Conservation (phyloP, 2,113 vertebrate genomes). For the Dipodomys merriami region DNA sequence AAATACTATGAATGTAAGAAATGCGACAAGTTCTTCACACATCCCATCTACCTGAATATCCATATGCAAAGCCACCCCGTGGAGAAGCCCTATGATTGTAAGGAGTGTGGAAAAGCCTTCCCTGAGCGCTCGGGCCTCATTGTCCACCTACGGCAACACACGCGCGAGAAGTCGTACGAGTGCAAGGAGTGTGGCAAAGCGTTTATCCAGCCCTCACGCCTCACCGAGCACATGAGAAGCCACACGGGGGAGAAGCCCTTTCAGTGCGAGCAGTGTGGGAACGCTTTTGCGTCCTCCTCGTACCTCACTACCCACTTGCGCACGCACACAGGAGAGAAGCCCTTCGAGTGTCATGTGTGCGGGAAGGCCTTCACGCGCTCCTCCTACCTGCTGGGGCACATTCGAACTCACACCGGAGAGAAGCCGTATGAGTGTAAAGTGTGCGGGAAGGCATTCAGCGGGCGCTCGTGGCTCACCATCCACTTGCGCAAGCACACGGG, state of each 20-base stretch:
- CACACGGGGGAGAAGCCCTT: constrained; percentile 56
- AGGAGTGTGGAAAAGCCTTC: constrained; percentile 38
- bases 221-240: constrained; percentile 58
- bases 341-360: constrained; percentile 72
- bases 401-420: constrained; percentile 65
- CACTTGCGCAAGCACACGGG: constrained; percentile 50
- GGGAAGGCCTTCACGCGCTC: constrained; percentile 61
- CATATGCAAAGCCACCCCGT: constrained; percentile 27
- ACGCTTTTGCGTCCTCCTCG: constrained; percentile 54
- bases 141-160: neutral
- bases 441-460: constrained; percentile 71
- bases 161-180: constrained; percentile 11
- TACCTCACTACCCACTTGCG: constrained; percentile 58
- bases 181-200: constrained; percentile 53
- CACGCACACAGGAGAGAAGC: constrained; percentile 68
- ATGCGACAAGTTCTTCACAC: constrained; percentile 35
- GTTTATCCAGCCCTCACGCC: constrained; percentile 28
- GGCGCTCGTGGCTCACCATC: constrained; percentile 55
- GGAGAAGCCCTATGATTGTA: constrained; percentile 28
- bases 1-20: constrained; percentile 55
- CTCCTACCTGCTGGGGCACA: constrained; percentile 50
- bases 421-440: constrained; percentile 72
- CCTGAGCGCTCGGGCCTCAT: constrained; percentile 1
- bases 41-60: neutral
- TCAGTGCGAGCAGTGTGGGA: constrained; percentile 70